These are phyloP conservation scores for Scarus forsteni DNA, from an alignment of 2,797 vertebrate species.

Conservation along the genomic window DNA sequence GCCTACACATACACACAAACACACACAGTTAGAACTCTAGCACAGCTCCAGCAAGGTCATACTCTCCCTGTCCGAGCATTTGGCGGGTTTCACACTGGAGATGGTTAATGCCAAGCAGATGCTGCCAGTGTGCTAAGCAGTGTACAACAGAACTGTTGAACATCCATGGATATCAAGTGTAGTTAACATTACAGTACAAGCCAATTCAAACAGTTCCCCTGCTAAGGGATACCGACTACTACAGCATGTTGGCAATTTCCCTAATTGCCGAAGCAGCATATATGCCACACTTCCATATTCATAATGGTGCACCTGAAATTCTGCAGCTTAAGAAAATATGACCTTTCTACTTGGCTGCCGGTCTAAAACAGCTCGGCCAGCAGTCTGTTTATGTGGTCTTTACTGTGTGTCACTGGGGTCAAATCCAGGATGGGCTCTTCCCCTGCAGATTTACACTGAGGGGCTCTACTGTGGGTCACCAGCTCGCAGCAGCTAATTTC, in stretches of 20 bases:
- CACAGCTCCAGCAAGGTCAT: constrained; percentile 74
- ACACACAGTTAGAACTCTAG: constrained; percentile 50
- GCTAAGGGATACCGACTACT: constrained; percentile 1
- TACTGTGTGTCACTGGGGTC: constrained; percentile 67
- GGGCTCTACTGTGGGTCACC: constrained; percentile 67
- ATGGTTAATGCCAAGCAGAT: constrained; percentile 50
- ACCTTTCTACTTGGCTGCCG: constrained; percentile 50
- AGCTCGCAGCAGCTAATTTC: constrained; percentile 77
- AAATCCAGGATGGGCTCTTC: constrained; percentile 62
- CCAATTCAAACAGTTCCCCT: constrained; percentile 36
- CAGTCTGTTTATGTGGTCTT: constrained; percentile 78
- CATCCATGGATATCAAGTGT: constrained; percentile 34
- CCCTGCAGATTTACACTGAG: constrained; percentile 70
- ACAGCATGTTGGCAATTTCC: constrained; percentile 34
- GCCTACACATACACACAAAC: constrained; percentile 31
- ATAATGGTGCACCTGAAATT: constrained; percentile 53
- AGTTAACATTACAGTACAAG: constrained; percentile 43
- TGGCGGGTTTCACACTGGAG: constrained; percentile 46
- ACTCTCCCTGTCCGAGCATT: constrained; percentile 59
- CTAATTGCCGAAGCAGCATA: constrained; percentile 58
- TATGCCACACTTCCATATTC: constrained; percentile 43
- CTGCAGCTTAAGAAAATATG: constrained; percentile 46
- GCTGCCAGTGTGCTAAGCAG: constrained; percentile 54
- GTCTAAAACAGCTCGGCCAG: constrained; percentile 65
- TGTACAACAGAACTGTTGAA: constrained; percentile 64